phyloP scores from a whole-genome alignment of 2,888 invertebrate genomes.

The Polylopha cassiicola region DNA sequence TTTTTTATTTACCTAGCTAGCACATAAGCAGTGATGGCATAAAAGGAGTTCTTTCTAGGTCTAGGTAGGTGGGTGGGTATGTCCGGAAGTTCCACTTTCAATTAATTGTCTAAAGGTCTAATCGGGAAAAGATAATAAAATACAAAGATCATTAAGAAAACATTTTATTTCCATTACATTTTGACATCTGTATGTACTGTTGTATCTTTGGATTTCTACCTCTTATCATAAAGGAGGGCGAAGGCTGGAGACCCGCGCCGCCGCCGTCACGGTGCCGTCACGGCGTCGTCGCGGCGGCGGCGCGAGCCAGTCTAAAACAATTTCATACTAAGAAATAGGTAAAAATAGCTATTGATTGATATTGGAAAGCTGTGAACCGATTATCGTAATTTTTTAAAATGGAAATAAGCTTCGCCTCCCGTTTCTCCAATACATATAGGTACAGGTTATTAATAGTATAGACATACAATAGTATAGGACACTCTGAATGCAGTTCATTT shows the following conservation, averaged over 20 bases:
- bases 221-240: constrained; percentile 25
- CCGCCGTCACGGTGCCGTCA: too few relatives aligned
- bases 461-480: constrained; percentile 35
- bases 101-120: background rate
- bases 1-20: constrained; percentile 17
- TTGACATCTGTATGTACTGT: constrained; percentile 47
- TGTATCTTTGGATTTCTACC: constrained; percentile 67
- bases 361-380: too few relatives aligned
- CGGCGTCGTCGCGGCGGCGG: too few relatives aligned
- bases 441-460: constrained; percentile 25
- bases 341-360: too few relatives aligned
- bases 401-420: too few relatives aligned
- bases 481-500: constrained; percentile 43
- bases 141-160: constrained; percentile 34
- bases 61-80: too few relatives aligned
- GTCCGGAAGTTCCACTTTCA: background rate
- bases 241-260: background rate
- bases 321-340: too few relatives aligned
- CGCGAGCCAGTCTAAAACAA: too few relatives aligned
- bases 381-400: too few relatives aligned
- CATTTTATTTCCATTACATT: constrained; percentile 64
- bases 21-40: too few relatives aligned
- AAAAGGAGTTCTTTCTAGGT: too few relatives aligned
- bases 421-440: background rate
- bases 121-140: constrained; percentile 26